Conservation (phyloP, 2,888 invertebrate genomes). For the Phaedon cochleariae region DNA sequence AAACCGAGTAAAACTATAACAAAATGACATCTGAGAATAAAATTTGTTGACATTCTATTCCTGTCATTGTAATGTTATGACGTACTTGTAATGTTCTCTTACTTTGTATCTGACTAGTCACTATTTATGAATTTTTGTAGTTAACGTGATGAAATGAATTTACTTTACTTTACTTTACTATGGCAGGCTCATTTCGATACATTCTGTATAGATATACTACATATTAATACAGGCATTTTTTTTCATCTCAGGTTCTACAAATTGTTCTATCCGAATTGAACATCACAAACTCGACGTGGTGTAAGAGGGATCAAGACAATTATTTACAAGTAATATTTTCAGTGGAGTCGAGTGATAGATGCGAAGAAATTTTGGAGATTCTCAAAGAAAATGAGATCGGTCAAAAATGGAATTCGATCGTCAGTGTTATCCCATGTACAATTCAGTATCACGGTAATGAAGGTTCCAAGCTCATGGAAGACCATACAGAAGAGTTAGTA, state of each 20-base stretch:
- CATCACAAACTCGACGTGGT: constrained; percentile 69
- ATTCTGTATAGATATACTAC: neutral
- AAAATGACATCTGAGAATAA: too few relatives aligned
- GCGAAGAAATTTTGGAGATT: constrained; percentile 69
- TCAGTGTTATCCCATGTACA: constrained; percentile 72
- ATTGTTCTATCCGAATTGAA: constrained; percentile 65
- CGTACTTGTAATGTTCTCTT: too few relatives aligned
- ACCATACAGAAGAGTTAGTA: constrained; percentile 21
- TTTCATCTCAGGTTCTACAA: constrained; percentile 61
- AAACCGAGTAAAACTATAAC: too few relatives aligned
- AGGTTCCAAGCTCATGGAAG: constrained; percentile 16
- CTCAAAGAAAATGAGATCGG: constrained; percentile 71
- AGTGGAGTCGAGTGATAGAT: constrained; percentile 66
- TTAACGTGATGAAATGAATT: too few relatives aligned
- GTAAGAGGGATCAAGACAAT: constrained; percentile 63
- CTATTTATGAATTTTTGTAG: too few relatives aligned
- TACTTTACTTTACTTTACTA: neutral
- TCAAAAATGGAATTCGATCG: constrained; percentile 66
- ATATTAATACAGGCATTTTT: too few relatives aligned
- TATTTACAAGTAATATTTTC: constrained; percentile 70
- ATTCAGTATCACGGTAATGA: constrained; percentile 62
- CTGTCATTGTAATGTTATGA: too few relatives aligned
- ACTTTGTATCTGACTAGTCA: too few relatives aligned
- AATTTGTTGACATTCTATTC: too few relatives aligned
- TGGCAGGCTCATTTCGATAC: constrained; percentile 10